Base-by-base conservation (phyloP, 2,888 invertebrate species). In the Hydrotaea diabolus region DNA sequence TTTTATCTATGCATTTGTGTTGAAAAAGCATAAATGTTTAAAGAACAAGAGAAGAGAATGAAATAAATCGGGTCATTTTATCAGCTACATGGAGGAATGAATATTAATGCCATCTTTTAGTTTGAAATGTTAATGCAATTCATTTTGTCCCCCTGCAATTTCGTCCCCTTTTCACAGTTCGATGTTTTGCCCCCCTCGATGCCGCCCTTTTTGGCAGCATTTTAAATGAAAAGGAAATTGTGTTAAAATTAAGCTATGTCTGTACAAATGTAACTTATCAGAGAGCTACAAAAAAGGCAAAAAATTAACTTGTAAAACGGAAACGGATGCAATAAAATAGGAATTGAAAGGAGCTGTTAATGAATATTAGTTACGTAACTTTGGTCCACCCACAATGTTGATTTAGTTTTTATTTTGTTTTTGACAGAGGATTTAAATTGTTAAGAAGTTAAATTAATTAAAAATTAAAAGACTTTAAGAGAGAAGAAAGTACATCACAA, bases 321-420 rank as follows among this genome's bases (percentile, higher is more conserved):
- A 80, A 80, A 71, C 75, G 57, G 71, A 75, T 71, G 71, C 69
- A 80, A 80, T 62, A 69, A 75, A 80, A 80, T 49, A 43, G 13
- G 66, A 80, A 62, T 39, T 75, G 26, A 71, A 80, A 80, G 80
- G 71, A 75, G 75, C 69, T 80, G 64, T 57, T 66, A 80, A 64
- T 66, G 26, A 23, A 69, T 19, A 13, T 69, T 43, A 46, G 39
- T 69, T 69, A 69, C 11, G 21, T 66, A 39, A 26, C 19, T 43
- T 15, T 8, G 7, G 3, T 55, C 31, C 31, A 4, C 31, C 3
- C 31, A 31, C 31, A 31, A n/a, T 31, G 31, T 4, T 31, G 31
- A 31, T 31, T 7, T 31, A 2, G 31, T 31, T 31, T 31, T n/a
- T n/a, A n/a, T n/a, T n/a, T n/a, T n/a, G n/a, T n/a, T n/a, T 31